Percentiles rank a stretch among this genome's conserved stretches.
Conservation (phyloP, 2,113 vertebrate genomes). For the Machaerirhynchus nigripectus region DNA sequence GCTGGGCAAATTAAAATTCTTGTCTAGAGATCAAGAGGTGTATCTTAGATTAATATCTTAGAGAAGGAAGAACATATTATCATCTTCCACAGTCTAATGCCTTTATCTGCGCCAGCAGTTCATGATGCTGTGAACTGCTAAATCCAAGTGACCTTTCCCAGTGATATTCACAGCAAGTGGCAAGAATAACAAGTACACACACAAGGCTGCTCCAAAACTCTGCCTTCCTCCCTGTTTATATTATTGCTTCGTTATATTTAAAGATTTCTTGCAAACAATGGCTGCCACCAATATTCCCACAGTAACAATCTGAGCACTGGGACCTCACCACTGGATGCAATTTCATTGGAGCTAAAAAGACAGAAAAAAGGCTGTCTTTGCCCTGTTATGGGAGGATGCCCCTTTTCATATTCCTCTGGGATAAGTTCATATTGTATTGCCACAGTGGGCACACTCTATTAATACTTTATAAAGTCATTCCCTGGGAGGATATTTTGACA, state of each 20-base stretch:
- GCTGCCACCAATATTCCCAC: neutral
- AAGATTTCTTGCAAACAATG: neutral
- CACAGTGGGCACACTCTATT: conserved; percentile 25
- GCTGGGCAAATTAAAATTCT: conserved; percentile 43
- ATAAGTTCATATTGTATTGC: conserved; percentile 5
- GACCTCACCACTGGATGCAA: neutral
- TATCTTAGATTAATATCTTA: conserved; percentile 32
- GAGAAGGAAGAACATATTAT: conserved; percentile 45
- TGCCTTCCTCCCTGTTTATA: neutral
- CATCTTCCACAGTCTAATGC: conserved; percentile 54
- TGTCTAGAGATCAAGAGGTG: conserved; percentile 24
- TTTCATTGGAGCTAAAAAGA: neutral
- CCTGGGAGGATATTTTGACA: conserved; percentile 20
- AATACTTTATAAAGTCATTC: conserved; percentile 58
- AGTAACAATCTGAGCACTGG: neutral
- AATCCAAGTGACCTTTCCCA: conserved; percentile 66
- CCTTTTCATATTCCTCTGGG: neutral
- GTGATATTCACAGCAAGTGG: conserved; percentile 64
- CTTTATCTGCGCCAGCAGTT: conserved; percentile 63
- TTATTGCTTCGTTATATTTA: conserved; percentile 43
- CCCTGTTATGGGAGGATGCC: neutral
- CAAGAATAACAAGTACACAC: conserved; percentile 36
- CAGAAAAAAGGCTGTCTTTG: neutral
- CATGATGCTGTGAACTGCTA: conserved; percentile 45
- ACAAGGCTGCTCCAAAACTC: neutral